Evolutionary conservation across 2,888 invertebrate species (phyloP).

Genomic region (Lapara coniferarum): DNA sequence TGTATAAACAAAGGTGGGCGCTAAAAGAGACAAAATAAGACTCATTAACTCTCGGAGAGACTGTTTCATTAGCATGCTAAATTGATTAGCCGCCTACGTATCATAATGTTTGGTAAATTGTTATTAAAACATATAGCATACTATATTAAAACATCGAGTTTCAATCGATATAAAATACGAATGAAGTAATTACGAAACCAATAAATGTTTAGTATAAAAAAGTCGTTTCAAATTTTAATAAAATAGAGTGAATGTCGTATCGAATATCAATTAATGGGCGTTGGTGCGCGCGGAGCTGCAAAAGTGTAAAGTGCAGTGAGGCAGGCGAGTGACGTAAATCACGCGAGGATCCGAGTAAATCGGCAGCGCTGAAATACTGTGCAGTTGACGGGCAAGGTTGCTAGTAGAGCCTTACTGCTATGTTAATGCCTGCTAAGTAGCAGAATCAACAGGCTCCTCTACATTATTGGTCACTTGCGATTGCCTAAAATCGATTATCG

Average conservation of each 20-base stretch:
- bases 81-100: conserved; percentile 63
- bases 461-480: neutral
- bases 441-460: conserved; percentile 12
- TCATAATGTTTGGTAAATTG: conserved; percentile 29
- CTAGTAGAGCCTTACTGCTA: neutral
- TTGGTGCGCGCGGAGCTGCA: conserved; percentile 76
- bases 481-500: neutral
- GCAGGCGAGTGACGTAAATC: conserved; percentile 79
- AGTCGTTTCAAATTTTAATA: conserved; percentile 31
- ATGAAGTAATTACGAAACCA: conserved; percentile 1
- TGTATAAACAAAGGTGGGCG: conserved; percentile 43
- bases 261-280: conserved; percentile 78
- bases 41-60: conserved; percentile 62
- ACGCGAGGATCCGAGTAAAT: conserved; percentile 67
- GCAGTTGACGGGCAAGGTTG: conserved; percentile 28
- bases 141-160: neutral
- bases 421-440: neutral
- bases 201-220: neutral
- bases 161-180: neutral
- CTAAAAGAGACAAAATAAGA: conserved; percentile 49
- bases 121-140: neutral
- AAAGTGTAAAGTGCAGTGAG: conserved; percentile 81
- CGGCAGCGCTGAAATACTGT: conserved; percentile 68
- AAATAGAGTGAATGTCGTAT: conserved; percentile 57
- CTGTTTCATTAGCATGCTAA: conserved; percentile 63